Evolutionary conservation across 2,888 invertebrate species (phyloP).

Genomic region (Tipula confusa): DNA sequence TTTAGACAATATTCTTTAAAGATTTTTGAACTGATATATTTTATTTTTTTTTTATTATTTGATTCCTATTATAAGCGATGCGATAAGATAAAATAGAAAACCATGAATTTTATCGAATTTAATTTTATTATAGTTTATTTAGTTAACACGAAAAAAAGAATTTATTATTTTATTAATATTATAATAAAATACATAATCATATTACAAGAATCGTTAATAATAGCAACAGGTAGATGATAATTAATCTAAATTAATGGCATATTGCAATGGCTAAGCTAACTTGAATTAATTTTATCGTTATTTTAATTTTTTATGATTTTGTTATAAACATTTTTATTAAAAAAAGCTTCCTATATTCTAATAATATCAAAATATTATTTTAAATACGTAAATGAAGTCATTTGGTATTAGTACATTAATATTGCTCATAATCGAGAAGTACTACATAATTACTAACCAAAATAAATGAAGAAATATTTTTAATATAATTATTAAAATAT

Average conservation of each 20-base stretch:
- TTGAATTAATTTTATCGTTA: neutral
- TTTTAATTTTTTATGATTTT: neutral
- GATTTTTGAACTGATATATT: neutral
- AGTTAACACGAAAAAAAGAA: neutral
- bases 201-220: neutral
- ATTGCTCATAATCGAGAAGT: slow-evolving; percentile 3
- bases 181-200: neutral
- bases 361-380: neutral
- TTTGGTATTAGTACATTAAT: neutral
- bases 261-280: neutral
- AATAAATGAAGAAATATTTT: neutral
- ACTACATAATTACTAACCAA: neutral
- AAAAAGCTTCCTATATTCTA: neutral
- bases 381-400: neutral
- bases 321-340: neutral
- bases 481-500: slow-evolving; percentile 13
- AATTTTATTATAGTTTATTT: neutral
- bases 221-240: neutral
- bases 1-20: neutral
- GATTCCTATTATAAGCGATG: neutral
- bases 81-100: neutral
- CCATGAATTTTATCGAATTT: neutral
- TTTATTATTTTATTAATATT: neutral
- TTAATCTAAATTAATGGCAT: neutral
- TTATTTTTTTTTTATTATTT: neutral